Evolutionary conservation across 2,113 vertebrate genomes (phyloP).

Genomic region (Beaufortia kweichowensis): DNA sequence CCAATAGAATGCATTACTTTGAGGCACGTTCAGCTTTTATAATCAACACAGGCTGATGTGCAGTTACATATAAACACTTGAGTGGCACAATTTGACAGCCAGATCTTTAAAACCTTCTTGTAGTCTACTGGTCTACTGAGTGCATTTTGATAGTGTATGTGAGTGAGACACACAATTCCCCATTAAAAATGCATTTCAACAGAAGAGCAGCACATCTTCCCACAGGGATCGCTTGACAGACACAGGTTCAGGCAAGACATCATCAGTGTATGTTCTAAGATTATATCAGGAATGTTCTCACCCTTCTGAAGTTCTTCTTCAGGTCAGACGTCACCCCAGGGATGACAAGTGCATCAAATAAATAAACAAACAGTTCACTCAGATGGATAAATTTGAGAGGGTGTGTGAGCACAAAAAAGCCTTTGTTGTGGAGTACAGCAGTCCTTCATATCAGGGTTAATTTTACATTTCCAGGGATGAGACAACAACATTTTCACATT

Average conservation of each 20-base stretch:
- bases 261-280: neutral
- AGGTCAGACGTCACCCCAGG: slow-evolving; percentile 26
- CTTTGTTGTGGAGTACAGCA: neutral
- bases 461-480: slow-evolving; percentile 3
- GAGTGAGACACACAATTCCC: slow-evolving; percentile 34
- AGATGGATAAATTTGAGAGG: neutral
- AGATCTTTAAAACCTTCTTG: neutral
- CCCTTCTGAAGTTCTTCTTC: slow-evolving; percentile 7
- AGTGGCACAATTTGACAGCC: neutral
- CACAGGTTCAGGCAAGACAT: slow-evolving; percentile 48
- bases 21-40: neutral
- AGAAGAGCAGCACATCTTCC: slow-evolving; percentile 6
- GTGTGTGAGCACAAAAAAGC: neutral
- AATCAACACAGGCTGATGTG: neutral
- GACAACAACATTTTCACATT: slow-evolving; percentile 1
- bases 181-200: slow-evolving; percentile 3
- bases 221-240: slow-evolving; percentile 53
- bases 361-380: neutral
- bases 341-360: neutral
- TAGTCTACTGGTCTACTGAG: neutral
- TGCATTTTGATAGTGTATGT: neutral
- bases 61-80: neutral
- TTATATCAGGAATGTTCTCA: slow-evolving; percentile 44
- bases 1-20: neutral
- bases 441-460: neutral